Percentiles rank a stretch among this genome's conserved stretches.
phyloP scores from a whole-genome alignment of 2,113 vertebrate genomes.

The pig (Sus scrofa) region DNA sequence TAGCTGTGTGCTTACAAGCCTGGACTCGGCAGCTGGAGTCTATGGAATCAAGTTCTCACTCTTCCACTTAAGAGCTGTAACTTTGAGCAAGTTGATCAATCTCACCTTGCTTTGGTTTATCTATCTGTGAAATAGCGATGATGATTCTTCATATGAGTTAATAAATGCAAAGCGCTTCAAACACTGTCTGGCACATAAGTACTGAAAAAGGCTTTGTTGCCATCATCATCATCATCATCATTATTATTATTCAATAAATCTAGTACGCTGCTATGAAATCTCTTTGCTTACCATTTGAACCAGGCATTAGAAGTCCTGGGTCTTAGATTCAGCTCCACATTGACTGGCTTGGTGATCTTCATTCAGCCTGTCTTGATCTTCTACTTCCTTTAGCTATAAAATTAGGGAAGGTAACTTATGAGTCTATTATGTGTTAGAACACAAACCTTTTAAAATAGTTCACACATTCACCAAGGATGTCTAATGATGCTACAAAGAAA shows the following conservation, averaged over 20 bases:
- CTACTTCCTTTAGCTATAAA: not conserved
- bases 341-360: not conserved
- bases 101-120: not conserved
- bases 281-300: not conserved
- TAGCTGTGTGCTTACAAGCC: not conserved
- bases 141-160: not conserved
- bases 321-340: not conserved
- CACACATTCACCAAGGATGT: not conserved
- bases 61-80: not conserved
- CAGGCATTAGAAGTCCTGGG: not conserved
- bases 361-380: not conserved
- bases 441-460: constrained; percentile 13
- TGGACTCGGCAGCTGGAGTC: not conserved
- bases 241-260: not conserved
- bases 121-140: not conserved
- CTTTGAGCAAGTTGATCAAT: not conserved
- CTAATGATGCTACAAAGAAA: not conserved
- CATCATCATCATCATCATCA: not conserved
- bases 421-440: not conserved
- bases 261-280: not conserved
- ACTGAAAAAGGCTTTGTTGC: not conserved
- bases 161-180: not conserved
- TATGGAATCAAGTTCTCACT: not conserved
- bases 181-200: not conserved
- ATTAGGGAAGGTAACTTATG: not conserved